These are phyloP conservation scores for Pachydiplax longipennis DNA, from an alignment of 2,888 invertebrate species.

Conservation along the genomic window DNA sequence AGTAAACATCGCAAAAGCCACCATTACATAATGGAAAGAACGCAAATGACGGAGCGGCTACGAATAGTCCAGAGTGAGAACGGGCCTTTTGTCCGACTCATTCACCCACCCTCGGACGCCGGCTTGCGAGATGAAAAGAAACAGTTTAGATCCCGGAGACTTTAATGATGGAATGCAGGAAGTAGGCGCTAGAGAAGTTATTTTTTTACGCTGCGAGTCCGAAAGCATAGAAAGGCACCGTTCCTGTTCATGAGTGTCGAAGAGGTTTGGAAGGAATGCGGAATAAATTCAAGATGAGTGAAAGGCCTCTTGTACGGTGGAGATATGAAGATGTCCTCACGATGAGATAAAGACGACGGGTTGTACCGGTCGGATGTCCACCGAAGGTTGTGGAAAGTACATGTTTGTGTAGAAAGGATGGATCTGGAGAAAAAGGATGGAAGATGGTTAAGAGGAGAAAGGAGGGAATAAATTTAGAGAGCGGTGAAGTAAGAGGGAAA, in stretches of 20 bases:
- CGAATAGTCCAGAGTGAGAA: no score
- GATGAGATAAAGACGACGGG: not conserved
- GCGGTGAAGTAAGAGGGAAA: not conserved
- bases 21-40: no score
- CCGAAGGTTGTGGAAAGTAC: not conserved
- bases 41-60: no score
- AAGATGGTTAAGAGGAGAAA: not conserved
- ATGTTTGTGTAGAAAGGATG: not conserved
- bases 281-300: slow-evolving; percentile 28
- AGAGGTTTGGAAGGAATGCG: slow-evolving; percentile 2
- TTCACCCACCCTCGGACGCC: not conserved
- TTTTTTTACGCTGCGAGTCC: not conserved
- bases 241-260: not conserved
- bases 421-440: not conserved
- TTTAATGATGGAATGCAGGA: not conserved
- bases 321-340: slow-evolving; percentile 9
- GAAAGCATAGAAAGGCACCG: not conserved
- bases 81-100: no score
- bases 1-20: no score
- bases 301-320: not conserved
- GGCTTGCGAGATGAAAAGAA: not conserved
- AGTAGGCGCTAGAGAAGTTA: not conserved
- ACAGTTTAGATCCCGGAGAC: not conserved
- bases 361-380: not conserved
- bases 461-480: not conserved